phyloP scores from a whole-genome alignment of 64 coral and sea anemone species.

The Trachythela sp. region DNA sequence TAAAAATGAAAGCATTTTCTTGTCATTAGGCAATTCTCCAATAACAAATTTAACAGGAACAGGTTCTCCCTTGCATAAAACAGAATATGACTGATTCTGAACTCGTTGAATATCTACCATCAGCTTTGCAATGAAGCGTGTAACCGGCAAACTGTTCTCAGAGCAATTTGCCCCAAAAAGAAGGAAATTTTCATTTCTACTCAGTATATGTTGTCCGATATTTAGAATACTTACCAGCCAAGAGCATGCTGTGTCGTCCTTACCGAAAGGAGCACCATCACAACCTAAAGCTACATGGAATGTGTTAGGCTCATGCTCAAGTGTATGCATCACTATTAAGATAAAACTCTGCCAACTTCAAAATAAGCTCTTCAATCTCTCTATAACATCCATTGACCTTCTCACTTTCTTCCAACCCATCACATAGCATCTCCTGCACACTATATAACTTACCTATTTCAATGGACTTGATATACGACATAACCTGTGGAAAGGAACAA shows the following conservation, averaged over 20 bases:
- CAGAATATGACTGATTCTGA: background rate
- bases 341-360: conserved; percentile 2
- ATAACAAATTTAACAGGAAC: background rate
- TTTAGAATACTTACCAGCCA: background rate
- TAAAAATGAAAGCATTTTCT: conserved; percentile 16
- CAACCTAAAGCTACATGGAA: background rate
- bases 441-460: conserved; percentile 16
- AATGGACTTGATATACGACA: conserved; percentile 19
- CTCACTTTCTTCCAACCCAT: conserved; percentile 10
- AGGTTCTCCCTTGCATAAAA: background rate
- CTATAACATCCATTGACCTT: conserved; percentile 14
- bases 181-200: background rate
- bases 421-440: background rate
- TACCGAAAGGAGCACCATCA: background rate
- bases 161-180: background rate
- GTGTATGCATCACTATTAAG: background rate
- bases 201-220: background rate
- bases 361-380: background rate
- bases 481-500: background rate
- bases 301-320: background rate
- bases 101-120: background rate
- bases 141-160: background rate
- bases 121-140: background rate
- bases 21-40: conserved; percentile 5
- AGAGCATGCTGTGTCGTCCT: conserved; percentile 12